Conservation (phyloP, 2,797 vertebrate genomes). For the Triplophysa bombifrons region DNA sequence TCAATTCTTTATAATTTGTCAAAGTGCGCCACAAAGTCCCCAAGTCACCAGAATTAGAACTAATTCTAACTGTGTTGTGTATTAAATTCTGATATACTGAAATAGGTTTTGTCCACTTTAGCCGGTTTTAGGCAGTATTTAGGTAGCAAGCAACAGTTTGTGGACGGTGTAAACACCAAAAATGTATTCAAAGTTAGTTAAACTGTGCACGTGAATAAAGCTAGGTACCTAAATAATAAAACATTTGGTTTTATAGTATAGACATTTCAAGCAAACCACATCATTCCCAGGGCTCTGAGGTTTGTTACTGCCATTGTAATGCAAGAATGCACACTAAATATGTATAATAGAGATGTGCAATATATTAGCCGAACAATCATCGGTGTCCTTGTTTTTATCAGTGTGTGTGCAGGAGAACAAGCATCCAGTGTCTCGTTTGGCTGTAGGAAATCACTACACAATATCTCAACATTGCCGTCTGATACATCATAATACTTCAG, state of each 20-base stretch:
- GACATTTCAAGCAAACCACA: not conserved
- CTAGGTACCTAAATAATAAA: not conserved
- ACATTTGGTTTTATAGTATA: not conserved
- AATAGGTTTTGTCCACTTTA: not conserved
- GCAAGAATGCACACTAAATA: not conserved
- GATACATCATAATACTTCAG: slow-evolving; percentile 1
- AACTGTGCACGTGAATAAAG: not conserved
- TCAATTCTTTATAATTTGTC: too few relatives aligned
- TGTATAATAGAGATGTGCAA: not conserved
- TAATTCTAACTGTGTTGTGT: not conserved
- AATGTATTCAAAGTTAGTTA: not conserved
- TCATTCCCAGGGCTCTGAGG: not conserved
- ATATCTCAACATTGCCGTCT: not conserved
- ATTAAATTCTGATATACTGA: not conserved
- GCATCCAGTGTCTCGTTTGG: slow-evolving; percentile 24
- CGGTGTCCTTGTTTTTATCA: slow-evolving; percentile 7
- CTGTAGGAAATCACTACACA: not conserved
- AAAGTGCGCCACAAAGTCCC: too few relatives aligned
- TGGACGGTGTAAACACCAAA: not conserved
- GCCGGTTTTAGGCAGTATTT: too few relatives aligned
- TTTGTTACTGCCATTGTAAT: not conserved
- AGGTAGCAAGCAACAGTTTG: not conserved
- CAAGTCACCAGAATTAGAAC: too few relatives aligned
- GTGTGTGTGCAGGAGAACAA: slow-evolving; percentile 8
- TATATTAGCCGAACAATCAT: not conserved